These are phyloP conservation scores for Sciurus carolinensis DNA, from an alignment of 2,797 vertebrate genomes.

Conservation along the genomic window DNA sequence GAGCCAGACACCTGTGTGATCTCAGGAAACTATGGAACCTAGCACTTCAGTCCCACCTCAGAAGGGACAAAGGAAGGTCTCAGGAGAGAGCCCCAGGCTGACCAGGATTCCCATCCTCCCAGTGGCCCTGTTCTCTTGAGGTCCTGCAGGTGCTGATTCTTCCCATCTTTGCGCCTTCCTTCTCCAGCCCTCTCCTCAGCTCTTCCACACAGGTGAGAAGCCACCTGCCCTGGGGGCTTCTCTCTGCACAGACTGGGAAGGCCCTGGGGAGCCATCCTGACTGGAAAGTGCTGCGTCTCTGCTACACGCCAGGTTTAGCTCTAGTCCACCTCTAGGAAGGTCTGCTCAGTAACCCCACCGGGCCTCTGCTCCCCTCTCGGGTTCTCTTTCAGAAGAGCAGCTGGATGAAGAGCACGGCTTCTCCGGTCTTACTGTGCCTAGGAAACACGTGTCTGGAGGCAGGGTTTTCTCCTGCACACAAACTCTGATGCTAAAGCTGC, in stretches of 20 bases:
- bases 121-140: fast-evolving
- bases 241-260: neutral
- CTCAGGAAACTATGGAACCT: neutral
- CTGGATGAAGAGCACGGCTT: fast-evolving
- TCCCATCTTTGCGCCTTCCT: fast-evolving
- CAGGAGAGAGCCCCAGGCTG: fast-evolving
- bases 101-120: fast-evolving
- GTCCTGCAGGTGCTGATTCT: fast-evolving
- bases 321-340: neutral
- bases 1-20: neutral
- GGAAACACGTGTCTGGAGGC: neutral
- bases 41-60: neutral
- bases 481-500: neutral
- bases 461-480: neutral
- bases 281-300: neutral
- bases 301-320: fast-evolving
- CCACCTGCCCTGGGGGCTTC: neutral
- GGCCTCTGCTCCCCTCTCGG: neutral
- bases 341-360: neutral
- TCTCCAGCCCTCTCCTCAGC: neutral
- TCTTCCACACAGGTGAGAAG: neutral
- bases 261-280: neutral
- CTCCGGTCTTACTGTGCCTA: fast-evolving
- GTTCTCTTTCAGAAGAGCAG: neutral
- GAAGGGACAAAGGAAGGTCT: neutral